A percentile compares a stretch with the other conserved stretches of the same genome.
These are phyloP conservation scores for Amphiprion clarkii DNA, from an alignment of 2,797 vertebrate species.

Conservation along the genomic window DNA sequence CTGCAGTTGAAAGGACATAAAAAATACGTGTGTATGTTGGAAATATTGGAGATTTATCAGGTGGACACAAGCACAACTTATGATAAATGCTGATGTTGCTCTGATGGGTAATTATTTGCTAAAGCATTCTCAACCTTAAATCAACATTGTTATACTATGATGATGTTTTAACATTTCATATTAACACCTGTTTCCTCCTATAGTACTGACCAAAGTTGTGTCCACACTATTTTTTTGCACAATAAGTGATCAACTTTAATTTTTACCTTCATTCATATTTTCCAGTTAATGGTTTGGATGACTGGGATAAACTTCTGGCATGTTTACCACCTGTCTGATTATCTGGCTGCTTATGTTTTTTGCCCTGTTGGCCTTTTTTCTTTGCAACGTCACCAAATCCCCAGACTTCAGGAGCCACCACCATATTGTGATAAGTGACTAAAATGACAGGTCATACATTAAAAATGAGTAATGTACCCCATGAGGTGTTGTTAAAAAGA, in stretches of 20 bases:
- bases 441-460: background rate
- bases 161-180: background rate
- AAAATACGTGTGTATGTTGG: background rate
- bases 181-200: background rate
- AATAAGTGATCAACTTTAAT: background rate
- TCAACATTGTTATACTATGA: background rate
- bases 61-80: background rate
- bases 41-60: background rate
- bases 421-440: background rate
- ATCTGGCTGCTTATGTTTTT: background rate
- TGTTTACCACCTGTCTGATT: background rate
- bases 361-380: background rate
- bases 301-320: background rate
- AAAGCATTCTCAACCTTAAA: slow-evolving; percentile 4
- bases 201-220: background rate
- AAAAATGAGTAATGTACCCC: slow-evolving; percentile 3
- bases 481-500: background rate
- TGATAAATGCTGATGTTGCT: slow-evolving; percentile 5
- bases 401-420: background rate
- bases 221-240: background rate
- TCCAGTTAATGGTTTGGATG: background rate
- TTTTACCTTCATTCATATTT: background rate
- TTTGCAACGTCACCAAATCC: background rate
- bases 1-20: slow-evolving; percentile 7
- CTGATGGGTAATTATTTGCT: slow-evolving; percentile 5